A percentile compares a stretch with the other conserved stretches of the same genome.
phyloP scores from a whole-genome alignment of 2,113 vertebrate species.

The Phodopus roborovskii region DNA sequence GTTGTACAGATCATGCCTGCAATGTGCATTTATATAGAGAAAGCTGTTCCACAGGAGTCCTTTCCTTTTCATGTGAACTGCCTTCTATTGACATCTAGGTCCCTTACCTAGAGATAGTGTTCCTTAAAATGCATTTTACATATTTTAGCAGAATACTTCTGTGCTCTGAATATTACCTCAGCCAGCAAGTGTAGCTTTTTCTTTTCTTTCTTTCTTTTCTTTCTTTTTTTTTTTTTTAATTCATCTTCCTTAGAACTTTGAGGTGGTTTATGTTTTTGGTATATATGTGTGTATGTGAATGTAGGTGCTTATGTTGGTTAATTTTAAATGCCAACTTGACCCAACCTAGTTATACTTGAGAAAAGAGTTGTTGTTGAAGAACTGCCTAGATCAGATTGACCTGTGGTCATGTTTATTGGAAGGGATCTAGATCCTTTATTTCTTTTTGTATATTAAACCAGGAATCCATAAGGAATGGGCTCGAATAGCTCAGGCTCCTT shows the following conservation, averaged over 20 bases:
- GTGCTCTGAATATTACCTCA: not conserved
- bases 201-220: no score
- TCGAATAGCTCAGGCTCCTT: not conserved
- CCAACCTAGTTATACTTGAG: not conserved
- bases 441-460: not conserved
- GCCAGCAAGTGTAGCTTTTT: not conserved
- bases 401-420: not conserved
- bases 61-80: not conserved
- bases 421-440: not conserved
- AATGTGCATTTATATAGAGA: not conserved
- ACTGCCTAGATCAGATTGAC: not conserved
- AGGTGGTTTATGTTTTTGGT: not conserved
- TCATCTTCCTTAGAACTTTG: not conserved
- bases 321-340: not conserved
- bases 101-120: not conserved
- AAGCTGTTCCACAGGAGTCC: not conserved
- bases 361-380: not conserved
- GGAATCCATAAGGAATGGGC: not conserved
- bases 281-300: not conserved
- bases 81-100: not conserved
- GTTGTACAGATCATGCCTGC: not conserved
- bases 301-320: not conserved
- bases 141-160: not conserved
- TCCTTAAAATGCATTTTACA: not conserved
- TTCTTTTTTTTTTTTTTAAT: conserved; percentile 13